phyloP scores from a whole-genome alignment of 2,888 invertebrate species.

The Thecocarcelia acutangulata region DNA sequence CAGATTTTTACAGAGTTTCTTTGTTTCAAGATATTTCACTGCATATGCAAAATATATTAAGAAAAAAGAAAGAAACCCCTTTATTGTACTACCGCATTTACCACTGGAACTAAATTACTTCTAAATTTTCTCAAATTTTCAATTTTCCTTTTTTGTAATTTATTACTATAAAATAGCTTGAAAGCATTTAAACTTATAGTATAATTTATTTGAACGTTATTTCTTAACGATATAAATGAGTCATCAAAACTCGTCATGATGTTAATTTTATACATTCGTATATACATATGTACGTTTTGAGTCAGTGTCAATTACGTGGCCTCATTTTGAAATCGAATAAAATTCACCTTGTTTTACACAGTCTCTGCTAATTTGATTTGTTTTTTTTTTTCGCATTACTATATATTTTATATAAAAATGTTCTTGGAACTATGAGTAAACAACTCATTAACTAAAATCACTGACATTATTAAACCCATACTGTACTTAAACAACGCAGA shows the following conservation, averaged over 20 bases:
- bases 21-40: too few species aligned
- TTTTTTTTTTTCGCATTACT: too few species aligned
- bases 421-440: neutral
- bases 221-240: conserved; percentile 38
- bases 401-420: neutral
- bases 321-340: conserved; percentile 38
- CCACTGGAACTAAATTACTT: neutral
- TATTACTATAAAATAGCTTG: too few species aligned
- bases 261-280: neutral
- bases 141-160: too few species aligned
- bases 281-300: too few species aligned
- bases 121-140: neutral
- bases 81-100: too few species aligned
- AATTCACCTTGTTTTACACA: conserved; percentile 22
- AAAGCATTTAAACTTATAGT: neutral
- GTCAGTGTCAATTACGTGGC: conserved; percentile 56
- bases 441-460: neutral
- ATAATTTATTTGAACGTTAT: neutral
- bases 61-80: too few species aligned
- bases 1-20: too few species aligned
- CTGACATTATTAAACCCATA: neutral
- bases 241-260: conserved; percentile 41
- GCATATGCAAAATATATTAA: too few species aligned
- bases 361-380: neutral
- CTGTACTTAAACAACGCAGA: too few species aligned